Conservation (phyloP, 2,113 vertebrate species). For the Climacteris rufus region DNA sequence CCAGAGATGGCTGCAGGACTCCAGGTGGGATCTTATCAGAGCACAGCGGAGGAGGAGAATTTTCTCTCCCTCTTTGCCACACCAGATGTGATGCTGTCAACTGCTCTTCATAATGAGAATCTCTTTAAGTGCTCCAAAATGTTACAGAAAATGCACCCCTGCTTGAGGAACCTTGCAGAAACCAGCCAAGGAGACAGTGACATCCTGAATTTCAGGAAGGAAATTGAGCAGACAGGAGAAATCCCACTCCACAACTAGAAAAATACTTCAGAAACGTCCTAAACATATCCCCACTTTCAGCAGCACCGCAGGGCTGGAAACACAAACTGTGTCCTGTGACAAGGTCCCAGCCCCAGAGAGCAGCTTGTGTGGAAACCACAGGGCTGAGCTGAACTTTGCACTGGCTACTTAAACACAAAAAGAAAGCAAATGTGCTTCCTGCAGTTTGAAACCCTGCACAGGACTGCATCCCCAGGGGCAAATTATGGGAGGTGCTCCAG, state of each 20-base stretch:
- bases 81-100: neutral
- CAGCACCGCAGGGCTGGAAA: neutral
- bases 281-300: neutral
- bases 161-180: neutral
- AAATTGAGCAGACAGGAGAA: slow-evolving; percentile 48
- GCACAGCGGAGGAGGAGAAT: neutral
- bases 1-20: neutral
- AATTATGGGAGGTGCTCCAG: slow-evolving; percentile 46
- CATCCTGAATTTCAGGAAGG: neutral
- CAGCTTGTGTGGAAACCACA: slow-evolving; percentile 28
- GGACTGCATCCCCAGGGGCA: slow-evolving; percentile 17
- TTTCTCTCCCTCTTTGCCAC: neutral
- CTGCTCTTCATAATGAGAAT: neutral
- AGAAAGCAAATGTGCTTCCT: slow-evolving; percentile 54
- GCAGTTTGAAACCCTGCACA: slow-evolving; percentile 30
- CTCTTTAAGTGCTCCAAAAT: neutral
- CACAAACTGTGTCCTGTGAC: slow-evolving; percentile 4
- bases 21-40: neutral
- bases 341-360: neutral
- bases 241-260: neutral
- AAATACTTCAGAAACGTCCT: neutral
- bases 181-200: neutral
- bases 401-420: slow-evolving; percentile 25
- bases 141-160: neutral
- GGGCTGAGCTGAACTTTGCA: slow-evolving; percentile 43